A percentile compares a stretch with the other conserved stretches of the same genome.
Conservation (phyloP, 2,113 vertebrate genomes). For the Mixornis gularis region DNA sequence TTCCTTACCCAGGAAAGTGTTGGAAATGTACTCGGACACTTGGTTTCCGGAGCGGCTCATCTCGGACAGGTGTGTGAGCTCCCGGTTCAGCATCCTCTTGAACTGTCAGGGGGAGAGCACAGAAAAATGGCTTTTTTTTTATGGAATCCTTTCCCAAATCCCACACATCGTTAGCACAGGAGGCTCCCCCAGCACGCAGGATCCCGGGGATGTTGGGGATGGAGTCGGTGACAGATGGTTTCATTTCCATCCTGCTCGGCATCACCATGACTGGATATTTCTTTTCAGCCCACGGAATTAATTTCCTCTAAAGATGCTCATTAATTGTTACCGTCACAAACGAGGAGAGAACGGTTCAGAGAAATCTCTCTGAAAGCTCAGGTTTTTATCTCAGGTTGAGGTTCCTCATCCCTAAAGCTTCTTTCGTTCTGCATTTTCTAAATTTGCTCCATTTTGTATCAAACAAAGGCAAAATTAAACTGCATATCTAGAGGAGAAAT, state of each 20-base stretch:
- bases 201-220: background rate
- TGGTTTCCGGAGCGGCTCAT: constrained; percentile 98
- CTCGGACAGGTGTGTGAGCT: constrained; percentile 95
- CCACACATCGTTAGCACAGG: background rate
- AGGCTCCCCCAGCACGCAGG: background rate
- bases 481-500: background rate
- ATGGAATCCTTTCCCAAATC: background rate
- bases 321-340: background rate
- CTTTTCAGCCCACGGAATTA: background rate
- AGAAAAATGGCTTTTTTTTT: background rate
- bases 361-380: background rate
- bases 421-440: background rate
- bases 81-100: constrained; percentile 98
- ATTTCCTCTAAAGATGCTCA: background rate
- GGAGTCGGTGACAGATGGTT: background rate
- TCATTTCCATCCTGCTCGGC: background rate
- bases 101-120: constrained; percentile 77
- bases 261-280: background rate
- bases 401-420: background rate
- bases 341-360: background rate
- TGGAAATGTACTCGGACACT: constrained; percentile 98
- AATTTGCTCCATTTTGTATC: constrained; percentile 6
- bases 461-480: background rate
- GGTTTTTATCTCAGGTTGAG: background rate
- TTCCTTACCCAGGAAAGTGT: constrained; percentile 93